These are phyloP conservation scores for Eospalax fontanierii DNA, from an alignment of 2,797 vertebrate genomes.

Conservation along the genomic window DNA sequence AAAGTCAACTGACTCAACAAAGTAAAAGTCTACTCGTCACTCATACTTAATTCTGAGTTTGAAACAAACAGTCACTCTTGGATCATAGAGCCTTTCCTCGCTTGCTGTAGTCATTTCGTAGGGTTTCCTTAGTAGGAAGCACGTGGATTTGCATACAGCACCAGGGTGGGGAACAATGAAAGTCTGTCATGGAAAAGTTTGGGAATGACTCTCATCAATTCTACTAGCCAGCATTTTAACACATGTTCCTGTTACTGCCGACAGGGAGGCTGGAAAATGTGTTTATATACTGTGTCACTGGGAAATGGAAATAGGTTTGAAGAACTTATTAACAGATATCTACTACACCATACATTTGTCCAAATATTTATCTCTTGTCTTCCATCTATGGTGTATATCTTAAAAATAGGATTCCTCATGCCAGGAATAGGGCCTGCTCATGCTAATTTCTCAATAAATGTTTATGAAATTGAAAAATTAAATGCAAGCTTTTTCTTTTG, in stretches of 20 bases:
- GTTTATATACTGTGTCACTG: neutral
- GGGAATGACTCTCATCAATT: neutral
- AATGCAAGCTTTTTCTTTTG: neutral
- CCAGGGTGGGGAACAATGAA: neutral
- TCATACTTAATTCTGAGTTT: neutral
- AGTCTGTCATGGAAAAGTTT: neutral
- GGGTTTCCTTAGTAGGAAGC: neutral
- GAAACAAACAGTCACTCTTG: neutral
- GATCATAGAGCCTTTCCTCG: neutral
- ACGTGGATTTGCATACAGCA: neutral
- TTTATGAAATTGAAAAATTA: constrained; percentile 21
- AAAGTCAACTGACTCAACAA: neutral
- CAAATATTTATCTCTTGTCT: neutral
- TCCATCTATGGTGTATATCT: neutral
- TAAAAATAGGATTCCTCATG: neutral
- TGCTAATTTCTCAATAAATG: neutral
- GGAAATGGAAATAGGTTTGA: neutral
- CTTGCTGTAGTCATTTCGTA: neutral
- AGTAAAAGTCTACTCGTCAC: neutral
- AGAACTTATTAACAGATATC: neutral
- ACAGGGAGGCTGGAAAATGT: neutral
- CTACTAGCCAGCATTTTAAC: neutral
- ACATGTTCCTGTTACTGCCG: neutral
- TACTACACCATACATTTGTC: neutral
- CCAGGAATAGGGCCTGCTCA: neutral